Percentiles rank a stretch among this genome's conserved stretches.
phyloP scores from a whole-genome alignment of 2,113 vertebrate genomes.

The Cnemophilus loriae region DNA sequence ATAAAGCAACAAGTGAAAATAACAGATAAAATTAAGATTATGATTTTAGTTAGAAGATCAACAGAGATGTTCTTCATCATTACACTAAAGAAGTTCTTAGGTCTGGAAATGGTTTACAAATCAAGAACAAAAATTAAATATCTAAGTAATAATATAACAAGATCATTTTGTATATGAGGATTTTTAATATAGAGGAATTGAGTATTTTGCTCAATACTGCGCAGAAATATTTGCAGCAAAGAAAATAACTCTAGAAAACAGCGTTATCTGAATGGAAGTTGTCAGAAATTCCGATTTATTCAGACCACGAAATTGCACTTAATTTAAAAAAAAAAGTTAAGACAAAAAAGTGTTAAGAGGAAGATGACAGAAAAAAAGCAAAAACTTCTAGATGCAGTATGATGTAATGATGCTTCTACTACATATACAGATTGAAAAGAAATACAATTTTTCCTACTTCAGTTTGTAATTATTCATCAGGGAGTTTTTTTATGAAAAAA shows the following conservation, averaged over 20 bases:
- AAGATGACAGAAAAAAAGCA: background rate
- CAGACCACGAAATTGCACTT: background rate
- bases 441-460: background rate
- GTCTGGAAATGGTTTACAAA: background rate
- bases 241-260: background rate
- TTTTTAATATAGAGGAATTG: background rate
- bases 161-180: background rate
- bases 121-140: background rate
- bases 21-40: background rate
- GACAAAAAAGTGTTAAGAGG: accelerated
- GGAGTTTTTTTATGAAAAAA: background rate
- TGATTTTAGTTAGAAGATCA: background rate
- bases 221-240: background rate
- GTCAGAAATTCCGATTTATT: background rate
- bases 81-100: background rate
- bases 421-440: background rate
- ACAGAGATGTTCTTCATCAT: background rate
- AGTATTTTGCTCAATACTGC: background rate
- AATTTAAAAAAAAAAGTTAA: background rate
- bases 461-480: background rate
- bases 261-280: background rate
- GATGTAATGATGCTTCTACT: background rate
- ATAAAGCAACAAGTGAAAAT: background rate
- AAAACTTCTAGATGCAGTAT: background rate
- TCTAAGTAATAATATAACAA: background rate